Base-by-base conservation (phyloP, 2,797 vertebrate species). In the Enteromius thamalakanensis region DNA sequence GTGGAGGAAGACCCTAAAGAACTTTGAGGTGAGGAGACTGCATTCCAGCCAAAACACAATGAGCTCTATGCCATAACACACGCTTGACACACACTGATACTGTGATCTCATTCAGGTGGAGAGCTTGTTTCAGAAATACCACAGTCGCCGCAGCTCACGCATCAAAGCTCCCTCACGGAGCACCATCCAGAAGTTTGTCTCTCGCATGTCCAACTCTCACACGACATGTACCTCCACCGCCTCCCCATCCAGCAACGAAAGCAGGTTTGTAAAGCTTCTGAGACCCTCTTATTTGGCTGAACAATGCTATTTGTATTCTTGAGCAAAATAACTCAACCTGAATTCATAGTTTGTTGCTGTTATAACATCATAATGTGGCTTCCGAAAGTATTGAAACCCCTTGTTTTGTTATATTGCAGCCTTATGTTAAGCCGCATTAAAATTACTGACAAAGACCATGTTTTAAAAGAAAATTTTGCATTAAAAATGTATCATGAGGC, bases 151-250 rank as follows among this genome's bases (percentile, higher is more conserved):
- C 91, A 97, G 96, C 93, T 97, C 96, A 0, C 94, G 96, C 87
- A 97, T 97, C 94, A 97, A 97, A 94, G 96, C 96, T 81, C 96
- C 96, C 86, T 97, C 96, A 87, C 95, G 96, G 92, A 97, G 92
- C 92, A 97, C 96, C 93, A 97, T 97, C 93, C 96, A 96, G 94
- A 97, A 97, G 93, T 97, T 97, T 92, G 96, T 97, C 76, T 97
- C 96, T 84, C 96, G 96, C 91, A 96, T 97, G 95, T 96, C 96
- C 86, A 96, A 95, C 90, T 96, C 96, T 72, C 96, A 96, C 92
- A 96, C 95, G 85, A 92, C 93, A 87, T 96, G 95, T 87, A 94
- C 95, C 82, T 96, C 96, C 90, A 96, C 93, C 90, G 93, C 94
- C 83, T 96, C 96, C 83, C 93, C 95, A 86, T 96, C 95, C 93